Evolutionary conservation across 2,888 invertebrate genomes (phyloP).

Genomic region (Malacosoma neustria): DNA sequence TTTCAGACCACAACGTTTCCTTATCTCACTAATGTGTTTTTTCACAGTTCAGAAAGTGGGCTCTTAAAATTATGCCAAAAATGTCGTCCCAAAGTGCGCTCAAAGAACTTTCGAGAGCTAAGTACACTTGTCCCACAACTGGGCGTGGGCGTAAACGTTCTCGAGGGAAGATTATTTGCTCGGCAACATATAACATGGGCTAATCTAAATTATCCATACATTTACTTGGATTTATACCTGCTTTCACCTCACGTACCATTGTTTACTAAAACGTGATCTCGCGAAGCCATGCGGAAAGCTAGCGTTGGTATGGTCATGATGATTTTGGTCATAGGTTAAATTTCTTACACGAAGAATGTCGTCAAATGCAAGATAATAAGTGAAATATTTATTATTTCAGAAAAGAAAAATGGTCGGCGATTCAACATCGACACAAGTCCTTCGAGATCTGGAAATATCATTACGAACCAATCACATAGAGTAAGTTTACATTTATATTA

Average conservation of each 20-base stretch:
- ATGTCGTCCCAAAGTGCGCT: too few relatives aligned
- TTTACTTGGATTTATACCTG: background rate
- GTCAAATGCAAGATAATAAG: too few relatives aligned
- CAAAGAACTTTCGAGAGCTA: too few relatives aligned
- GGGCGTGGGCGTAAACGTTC: conserved; percentile 1
- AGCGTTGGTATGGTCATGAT: background rate
- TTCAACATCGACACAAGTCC: conserved; percentile 97
- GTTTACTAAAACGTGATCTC: background rate
- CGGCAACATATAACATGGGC: background rate
- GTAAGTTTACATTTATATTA: conserved; percentile 77
- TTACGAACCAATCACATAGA: conserved; percentile 99
- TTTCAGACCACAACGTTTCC: too few relatives aligned
- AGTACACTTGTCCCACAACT: too few relatives aligned
- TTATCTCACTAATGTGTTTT: too few relatives aligned
- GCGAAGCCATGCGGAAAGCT: background rate
- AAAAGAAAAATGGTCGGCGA: conserved; percentile 98
- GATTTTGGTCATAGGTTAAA: background rate
- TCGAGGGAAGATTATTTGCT: background rate
- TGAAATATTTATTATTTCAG: conserved; percentile 79
- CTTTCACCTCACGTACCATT: background rate
- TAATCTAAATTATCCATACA: background rate
- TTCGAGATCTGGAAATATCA: conserved; percentile 98
- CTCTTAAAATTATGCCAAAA: too few relatives aligned
- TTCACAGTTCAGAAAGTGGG: too few relatives aligned
- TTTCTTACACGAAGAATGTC: conserved; percentile 1